Evolutionary conservation across 2,797 vertebrate species (phyloP).

Genomic region (Cyclura pinguis): DNA sequence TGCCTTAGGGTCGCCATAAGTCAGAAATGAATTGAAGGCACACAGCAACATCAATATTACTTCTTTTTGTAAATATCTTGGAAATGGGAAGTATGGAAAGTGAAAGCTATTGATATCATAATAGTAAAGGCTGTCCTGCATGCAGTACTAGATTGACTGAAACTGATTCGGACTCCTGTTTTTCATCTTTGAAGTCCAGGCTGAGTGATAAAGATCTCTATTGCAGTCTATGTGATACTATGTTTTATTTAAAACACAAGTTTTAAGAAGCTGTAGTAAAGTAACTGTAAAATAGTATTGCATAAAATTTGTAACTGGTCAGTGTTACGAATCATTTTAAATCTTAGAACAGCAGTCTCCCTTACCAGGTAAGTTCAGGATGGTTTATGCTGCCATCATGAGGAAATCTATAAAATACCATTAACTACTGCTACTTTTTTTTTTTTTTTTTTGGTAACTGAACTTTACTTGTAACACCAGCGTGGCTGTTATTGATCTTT

Average conservation of each 20-base stretch:
- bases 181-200: background rate
- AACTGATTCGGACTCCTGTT: background rate
- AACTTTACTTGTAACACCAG: background rate
- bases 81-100: background rate
- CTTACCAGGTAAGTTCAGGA: conserved; percentile 12
- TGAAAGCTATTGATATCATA: background rate
- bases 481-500: background rate
- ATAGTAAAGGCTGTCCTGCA: background rate
- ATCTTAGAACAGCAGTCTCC: background rate
- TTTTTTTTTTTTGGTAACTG: too few relatives aligned
- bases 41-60: background rate
- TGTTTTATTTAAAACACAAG: conserved; percentile 24
- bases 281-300: conserved; percentile 1
- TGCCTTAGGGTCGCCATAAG: too few relatives aligned
- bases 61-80: conserved; percentile 29
- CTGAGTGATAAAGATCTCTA: background rate
- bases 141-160: background rate
- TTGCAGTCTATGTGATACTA: background rate
- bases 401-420: conserved; percentile 60
- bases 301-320: background rate
- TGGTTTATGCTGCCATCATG: conserved; percentile 75
- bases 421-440: background rate
- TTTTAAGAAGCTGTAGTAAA: background rate
- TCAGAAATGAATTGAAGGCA: too few relatives aligned
- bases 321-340: background rate